Evolutionary conservation across 92 coral and sea anemone species (phyloP), one percentile per base, ranked within the genome.

Genomic region (Palythoa caribaeorum): DNA sequence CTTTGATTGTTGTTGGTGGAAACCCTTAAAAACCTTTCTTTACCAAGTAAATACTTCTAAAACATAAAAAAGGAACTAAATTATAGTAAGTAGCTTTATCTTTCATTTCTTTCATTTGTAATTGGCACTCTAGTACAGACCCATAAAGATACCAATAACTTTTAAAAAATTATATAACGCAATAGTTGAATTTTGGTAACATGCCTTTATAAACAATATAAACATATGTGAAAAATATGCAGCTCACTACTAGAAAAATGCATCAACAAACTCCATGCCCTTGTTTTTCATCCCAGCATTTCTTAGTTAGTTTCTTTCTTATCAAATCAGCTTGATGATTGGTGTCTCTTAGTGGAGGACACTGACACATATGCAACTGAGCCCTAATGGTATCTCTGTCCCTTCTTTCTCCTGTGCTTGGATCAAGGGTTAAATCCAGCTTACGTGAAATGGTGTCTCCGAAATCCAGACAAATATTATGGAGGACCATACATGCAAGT

Each of bases 381-480:
- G 73, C 51, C 36, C 88, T 70, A 14, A 85, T 85, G 59, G 88
- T 73, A 16, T 57, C 57, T 52, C 88, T 44, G 65, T 85, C 88
- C 53, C 88, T 71, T 69, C 60, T 85, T 71, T 87, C 40, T 15
- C 74, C 76, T 13, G 74, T 76, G 40, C 8, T 59, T 50, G 90
- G 85, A 50, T 90, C 90, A 20, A 76, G 47, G 79, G 90, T 90
- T 73, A 90, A 85, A 69, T 90, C 89, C 76, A 90, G 92, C 78
- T 90, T 90, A 13, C 50, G 57, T 16, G 92, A 73, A 75, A 86
- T 74, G 83, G 89, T 86, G 44, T 86, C 89, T 75, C 89, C 91
- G 39, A 21, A 16, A 20, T 83, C 91, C 16, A 88, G 28, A 73
- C 91, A 83, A 53, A 83, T 44, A 54, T 83, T 83, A 20, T 88